Conservation (phyloP, 2,888 invertebrate genomes). For the Oscheius sp. region DNA sequence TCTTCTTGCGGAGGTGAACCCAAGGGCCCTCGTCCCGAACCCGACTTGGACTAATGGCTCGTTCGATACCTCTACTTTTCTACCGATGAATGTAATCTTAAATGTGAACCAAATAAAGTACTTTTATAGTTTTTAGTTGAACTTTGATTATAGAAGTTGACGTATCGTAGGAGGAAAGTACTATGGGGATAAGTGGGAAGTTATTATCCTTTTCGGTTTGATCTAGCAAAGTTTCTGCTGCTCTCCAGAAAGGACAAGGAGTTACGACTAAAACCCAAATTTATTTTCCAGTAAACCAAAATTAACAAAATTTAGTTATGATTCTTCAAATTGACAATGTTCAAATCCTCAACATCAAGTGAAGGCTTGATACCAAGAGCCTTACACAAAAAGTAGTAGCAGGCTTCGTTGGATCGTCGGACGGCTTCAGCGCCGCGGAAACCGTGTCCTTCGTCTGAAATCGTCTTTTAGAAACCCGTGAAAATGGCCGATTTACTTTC, state of each 20-base stretch:
- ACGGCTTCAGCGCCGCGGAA: conserved; percentile 75
- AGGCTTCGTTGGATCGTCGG: conserved; percentile 74
- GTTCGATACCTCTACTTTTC: background rate
- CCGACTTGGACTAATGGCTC: conserved; percentile 60
- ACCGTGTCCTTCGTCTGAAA: conserved; percentile 76
- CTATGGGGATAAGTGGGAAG: too few relatives aligned
- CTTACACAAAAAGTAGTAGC: conserved; percentile 74
- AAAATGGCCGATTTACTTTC: conserved; percentile 67
- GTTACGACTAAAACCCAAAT: background rate
- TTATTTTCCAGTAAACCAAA: background rate
- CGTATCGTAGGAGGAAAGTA: too few relatives aligned
- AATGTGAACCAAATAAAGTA: background rate
- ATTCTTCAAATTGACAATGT: background rate
- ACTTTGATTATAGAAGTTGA: too few relatives aligned
- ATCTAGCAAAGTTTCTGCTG: too few relatives aligned
- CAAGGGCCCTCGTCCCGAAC: conserved; percentile 51
- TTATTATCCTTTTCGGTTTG: too few relatives aligned
- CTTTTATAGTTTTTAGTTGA: too few relatives aligned
- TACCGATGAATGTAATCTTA: background rate
- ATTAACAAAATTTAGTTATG: background rate
- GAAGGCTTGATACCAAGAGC: conserved; percentile 61
- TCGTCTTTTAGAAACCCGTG: too few relatives aligned
- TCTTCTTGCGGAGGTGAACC: conserved; percentile 14
- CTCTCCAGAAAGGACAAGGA: too few relatives aligned
- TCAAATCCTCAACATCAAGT: conserved; percentile 21